Evolutionary conservation across 2,888 invertebrate species (phyloP), one percentile per base, ranked within the genome.

Genomic region (Cynaeus angustus): DNA sequence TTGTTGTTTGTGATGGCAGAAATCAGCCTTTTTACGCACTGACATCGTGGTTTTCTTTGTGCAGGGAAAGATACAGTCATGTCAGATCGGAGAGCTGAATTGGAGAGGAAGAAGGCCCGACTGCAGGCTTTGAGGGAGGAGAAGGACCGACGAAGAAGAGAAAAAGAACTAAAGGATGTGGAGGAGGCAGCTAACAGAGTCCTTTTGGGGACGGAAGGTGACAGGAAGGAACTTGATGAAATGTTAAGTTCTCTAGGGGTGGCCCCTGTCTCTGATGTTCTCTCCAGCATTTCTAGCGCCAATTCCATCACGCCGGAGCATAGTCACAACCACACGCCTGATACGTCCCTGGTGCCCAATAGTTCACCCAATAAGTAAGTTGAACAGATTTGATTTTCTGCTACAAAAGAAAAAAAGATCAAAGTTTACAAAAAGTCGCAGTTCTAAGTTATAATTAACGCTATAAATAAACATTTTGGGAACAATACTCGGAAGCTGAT

Each of bases 81-180:
- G 94, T 91, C 94, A 59, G 96, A 96, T 86, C 90, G 96, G 72
- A 95, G 95, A 85, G 95, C 94, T n/a, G 96, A 97, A 86, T 85
- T 97, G 80, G 96, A 96, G 86, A 90, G 95, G 71, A 97, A 97
- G 85, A 95, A 96, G 84, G 95, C 95, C 16, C 96, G 95, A 86
- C 89, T 97, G 77, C 94, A 95, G 83, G 95, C 95, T 14, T 88
- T 97, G 64, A 88, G 96, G 1, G 96, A 96, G 77, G 96, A 96
- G 84, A 97, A 96, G 81, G 95, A 95, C 84, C 89, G 95, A 6
- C 89, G 95, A 70, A 88, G 93, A 52, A 88, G 92, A 68, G 96
- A 96, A 85, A 95, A 95, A 80, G 96, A 96, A 85, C 90, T 92
- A 80, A 94, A 94, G 87, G 94, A 95, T 89, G 93, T 94, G 78